Evolutionary conservation across 2,797 vertebrate genomes (phyloP), one percentile per base, ranked within the genome.

Genomic region (Sebastes glaucus): DNA sequence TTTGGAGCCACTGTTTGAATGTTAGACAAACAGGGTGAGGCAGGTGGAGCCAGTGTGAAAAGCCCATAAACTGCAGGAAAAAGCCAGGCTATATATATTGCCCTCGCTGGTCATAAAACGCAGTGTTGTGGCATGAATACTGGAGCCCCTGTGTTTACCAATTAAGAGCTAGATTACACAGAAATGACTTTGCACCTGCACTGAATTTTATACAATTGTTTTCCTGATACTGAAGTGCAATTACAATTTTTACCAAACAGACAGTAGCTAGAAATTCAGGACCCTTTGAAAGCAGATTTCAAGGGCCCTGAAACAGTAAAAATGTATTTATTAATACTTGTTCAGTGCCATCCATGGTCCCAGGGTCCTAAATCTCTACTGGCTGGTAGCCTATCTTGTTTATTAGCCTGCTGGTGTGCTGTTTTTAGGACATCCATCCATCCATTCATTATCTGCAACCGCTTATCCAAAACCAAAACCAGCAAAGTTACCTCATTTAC

Each of bases 41-140:
- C 28, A 57, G 68, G 23, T 68, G 14, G 30, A 72, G 61, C 49
- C 32, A 61, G 16, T 67, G 32, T 60, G 60, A 77, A 42, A 42
- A 52, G 11, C 35, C 35, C 7, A 74, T 78, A 69, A 83, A 77
- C 2, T 32, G 62, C 59, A 64, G 35, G 25, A 75, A 66, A 30
- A 78, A 69, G n/a, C 16, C 33, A 78, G 62, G 2, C 7, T 18
- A 18, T 49, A 18, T 49, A 18, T 49, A 69, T 64, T 78, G 69
- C 77, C 22, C 56, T 49, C 14, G 53, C 4, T 42, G 25, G 30
- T 63, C 32, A 68, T 81, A 49, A 74, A 77, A 77, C 13, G 1
- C 20, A 32, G 11, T 38, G 11, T 38, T 38, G 46, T 22, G 10
- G 4, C 10, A n/a, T 74, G 64, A 32, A 42, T 6, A 16, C 28